Evolutionary conservation across 1,140 invertebrate genomes (phyloP).

Genomic region (Proctacanthus coquilletti): DNA sequence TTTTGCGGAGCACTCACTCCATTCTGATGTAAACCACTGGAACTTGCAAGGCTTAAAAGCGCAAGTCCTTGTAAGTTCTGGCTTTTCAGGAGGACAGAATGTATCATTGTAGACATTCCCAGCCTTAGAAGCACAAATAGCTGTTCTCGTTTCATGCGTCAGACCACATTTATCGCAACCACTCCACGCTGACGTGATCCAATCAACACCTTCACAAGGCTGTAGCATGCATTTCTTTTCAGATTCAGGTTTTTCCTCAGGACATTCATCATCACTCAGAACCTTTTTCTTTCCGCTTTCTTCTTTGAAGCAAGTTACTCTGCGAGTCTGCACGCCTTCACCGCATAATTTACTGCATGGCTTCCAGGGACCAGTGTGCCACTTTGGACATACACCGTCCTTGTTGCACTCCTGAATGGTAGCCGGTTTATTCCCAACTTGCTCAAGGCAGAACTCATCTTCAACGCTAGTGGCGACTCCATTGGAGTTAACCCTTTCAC

Average conservation of each 20-base stretch:
- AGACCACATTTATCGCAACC: slow-evolving; percentile 64
- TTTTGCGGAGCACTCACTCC: slow-evolving; percentile 72
- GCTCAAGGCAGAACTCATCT: slow-evolving; percentile 53
- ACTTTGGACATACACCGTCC: slow-evolving; percentile 60
- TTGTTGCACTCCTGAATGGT: slow-evolving; percentile 56
- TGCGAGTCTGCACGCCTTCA: slow-evolving; percentile 56
- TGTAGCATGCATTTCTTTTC: slow-evolving; percentile 56
- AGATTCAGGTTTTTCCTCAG: slow-evolving; percentile 47
- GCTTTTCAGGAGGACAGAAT: slow-evolving; percentile 47
- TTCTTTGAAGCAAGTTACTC: slow-evolving; percentile 60
- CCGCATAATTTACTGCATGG: slow-evolving; percentile 80
- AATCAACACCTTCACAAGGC: slow-evolving; percentile 84
- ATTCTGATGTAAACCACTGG: slow-evolving; percentile 75
- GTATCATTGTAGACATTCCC: slow-evolving; percentile 53
- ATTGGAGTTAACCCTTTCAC: slow-evolving; percentile 62
- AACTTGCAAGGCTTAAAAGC: slow-evolving; percentile 43
- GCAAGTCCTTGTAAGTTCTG: slow-evolving; percentile 35
- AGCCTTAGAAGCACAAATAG: slow-evolving; percentile 53
- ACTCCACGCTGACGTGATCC: slow-evolving; percentile 75
- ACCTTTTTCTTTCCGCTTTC: slow-evolving; percentile 51
- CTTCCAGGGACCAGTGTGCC: slow-evolving; percentile 73
- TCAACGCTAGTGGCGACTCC: slow-evolving; percentile 47
- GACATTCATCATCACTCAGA: slow-evolving; percentile 53
- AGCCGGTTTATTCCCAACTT: slow-evolving; percentile 49
- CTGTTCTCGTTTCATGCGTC: slow-evolving; percentile 53